Evolutionary conservation across 2,113 vertebrate species (phyloP).

Genomic region (Callospermophilus lateralis): DNA sequence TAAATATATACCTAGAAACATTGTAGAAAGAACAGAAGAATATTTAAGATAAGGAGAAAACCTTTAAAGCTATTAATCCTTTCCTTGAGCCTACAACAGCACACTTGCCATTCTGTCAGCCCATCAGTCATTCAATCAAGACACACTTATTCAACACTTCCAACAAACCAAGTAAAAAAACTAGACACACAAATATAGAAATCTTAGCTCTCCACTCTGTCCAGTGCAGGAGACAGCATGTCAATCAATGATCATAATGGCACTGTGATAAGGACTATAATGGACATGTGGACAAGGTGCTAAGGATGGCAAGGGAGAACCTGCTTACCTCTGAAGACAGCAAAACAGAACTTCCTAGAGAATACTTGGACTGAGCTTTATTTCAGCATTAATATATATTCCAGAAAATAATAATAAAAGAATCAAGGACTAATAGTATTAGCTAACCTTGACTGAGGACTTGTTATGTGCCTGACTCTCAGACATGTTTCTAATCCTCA

Average conservation of each 20-base stretch:
- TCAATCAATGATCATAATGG: not conserved
- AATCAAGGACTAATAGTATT: not conserved
- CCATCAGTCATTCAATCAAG: not conserved
- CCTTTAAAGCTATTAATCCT: not conserved
- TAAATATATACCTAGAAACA: not conserved
- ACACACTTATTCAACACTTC: not conserved
- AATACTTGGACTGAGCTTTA: not conserved
- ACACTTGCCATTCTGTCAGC: not conserved
- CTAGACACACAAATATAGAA: not conserved
- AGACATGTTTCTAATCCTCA: not conserved
- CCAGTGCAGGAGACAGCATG: not conserved
- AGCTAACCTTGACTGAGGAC: not conserved
- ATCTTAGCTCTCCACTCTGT: not conserved
- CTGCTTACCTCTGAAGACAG: not conserved
- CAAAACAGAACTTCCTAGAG: not conserved
- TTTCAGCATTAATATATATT: not conserved
- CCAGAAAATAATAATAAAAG: not conserved
- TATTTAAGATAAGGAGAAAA: not conserved
- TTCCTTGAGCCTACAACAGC: not conserved
- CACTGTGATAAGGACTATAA: not conserved
- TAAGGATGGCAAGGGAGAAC: not conserved
- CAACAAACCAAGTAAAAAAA: not conserved
- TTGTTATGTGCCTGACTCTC: not conserved
- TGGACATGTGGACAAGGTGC: not conserved
- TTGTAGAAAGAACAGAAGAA: not conserved